phyloP scores from a whole-genome alignment of 1,140 invertebrate genomes.

The Achatina immaculata region DNA sequence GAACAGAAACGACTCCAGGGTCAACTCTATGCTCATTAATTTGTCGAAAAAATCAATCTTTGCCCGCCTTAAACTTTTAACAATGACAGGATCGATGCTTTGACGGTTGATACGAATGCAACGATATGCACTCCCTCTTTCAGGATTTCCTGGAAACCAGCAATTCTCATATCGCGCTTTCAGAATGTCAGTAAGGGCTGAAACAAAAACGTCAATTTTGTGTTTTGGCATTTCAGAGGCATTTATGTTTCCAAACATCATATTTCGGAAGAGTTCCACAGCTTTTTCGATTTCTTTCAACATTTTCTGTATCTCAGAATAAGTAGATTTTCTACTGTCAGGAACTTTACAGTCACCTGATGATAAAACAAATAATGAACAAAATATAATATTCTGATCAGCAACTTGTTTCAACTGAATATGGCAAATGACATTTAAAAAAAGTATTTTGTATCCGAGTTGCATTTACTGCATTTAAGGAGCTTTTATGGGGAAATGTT shows the following conservation, averaged over 20 bases:
- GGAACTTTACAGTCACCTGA: too few species aligned
- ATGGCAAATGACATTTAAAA: too few species aligned
- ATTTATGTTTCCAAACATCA: conserved; percentile 32
- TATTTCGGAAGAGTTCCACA: conserved; percentile 37
- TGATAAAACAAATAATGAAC: too few species aligned
- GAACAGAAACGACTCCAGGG: conserved; percentile 32
- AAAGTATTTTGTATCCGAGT: too few species aligned
- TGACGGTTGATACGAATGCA: conserved; percentile 25
- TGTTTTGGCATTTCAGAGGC: background rate
- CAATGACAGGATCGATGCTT: conserved; percentile 26
- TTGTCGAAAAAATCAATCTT: background rate
- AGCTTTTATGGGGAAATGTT: too few species aligned
- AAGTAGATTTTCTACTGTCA: too few species aligned
- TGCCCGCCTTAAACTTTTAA: conserved; percentile 17
- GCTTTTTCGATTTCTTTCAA: conserved; percentile 29
- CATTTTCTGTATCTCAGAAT: background rate
- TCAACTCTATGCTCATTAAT: conserved; percentile 21
- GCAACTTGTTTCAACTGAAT: too few species aligned
- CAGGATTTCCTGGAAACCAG: conserved; percentile 35
- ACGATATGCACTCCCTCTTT: conserved; percentile 27
- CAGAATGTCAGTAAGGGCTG: conserved; percentile 22
- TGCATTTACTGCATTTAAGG: too few species aligned
- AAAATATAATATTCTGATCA: too few species aligned
- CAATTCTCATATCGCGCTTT: conserved; percentile 18
- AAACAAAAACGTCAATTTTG: conserved; percentile 19